Conservation (phyloP, 2,888 invertebrate genomes). For the Epinotia nisella region DNA sequence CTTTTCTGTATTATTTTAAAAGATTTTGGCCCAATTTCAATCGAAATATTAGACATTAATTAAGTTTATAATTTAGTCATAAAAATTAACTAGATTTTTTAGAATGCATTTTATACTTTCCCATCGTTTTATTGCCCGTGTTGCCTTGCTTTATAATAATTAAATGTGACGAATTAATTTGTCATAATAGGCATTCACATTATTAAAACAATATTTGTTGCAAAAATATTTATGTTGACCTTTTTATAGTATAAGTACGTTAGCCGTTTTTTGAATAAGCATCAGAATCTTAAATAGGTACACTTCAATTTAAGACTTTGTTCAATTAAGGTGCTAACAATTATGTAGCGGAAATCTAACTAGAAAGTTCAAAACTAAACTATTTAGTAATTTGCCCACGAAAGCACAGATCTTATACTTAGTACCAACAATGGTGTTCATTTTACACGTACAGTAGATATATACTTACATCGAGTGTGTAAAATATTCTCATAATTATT, state of each 20-base stretch:
- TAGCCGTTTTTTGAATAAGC: conserved; percentile 3
- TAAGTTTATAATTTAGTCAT: no score
- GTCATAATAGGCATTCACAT: neutral
- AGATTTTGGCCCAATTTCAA: neutral
- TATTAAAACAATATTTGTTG: neutral
- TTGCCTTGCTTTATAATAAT: neutral
- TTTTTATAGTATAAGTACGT: conserved; percentile 10
- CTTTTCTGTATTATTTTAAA: neutral
- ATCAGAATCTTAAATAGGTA: neutral
- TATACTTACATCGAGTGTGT: conserved; percentile 9
- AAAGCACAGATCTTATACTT: conserved; percentile 67
- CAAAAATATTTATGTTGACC: neutral
- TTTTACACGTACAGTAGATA: conserved; percentile 50
- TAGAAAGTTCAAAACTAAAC: conserved; percentile 60
- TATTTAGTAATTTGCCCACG: conserved; percentile 56
- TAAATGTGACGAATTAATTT: neutral
- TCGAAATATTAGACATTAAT: neutral
- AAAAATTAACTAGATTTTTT: no score
- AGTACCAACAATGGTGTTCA: conserved; percentile 71
- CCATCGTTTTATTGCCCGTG: neutral
- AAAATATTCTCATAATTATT: conserved; percentile 50
- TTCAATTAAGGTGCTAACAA: neutral
- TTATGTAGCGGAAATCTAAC: conserved; percentile 8
- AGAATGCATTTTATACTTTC: neutral
- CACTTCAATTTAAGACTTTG: neutral